These are phyloP conservation scores for Erebia aethiops DNA, from an alignment of 2,888 invertebrate species.

Conservation along the genomic window DNA sequence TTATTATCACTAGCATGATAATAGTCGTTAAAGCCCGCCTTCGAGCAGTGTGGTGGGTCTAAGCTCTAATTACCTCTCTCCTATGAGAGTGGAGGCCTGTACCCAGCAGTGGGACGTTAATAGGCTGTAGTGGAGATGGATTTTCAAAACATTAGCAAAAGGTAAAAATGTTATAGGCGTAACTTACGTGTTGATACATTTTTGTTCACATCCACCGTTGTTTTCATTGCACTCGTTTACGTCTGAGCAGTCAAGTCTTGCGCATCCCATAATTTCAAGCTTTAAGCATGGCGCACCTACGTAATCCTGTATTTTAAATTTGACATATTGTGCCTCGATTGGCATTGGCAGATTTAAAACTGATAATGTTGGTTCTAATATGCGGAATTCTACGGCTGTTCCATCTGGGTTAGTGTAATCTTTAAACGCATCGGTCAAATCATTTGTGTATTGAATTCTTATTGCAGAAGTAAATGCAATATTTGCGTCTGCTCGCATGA, in stretches of 20 bases:
- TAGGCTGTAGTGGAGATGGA: background rate
- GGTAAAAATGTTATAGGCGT: background rate
- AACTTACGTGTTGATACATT: constrained; percentile 90
- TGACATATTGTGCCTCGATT: constrained; percentile 94
- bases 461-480: constrained; percentile 95
- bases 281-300: constrained; percentile 94
- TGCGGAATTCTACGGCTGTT: constrained; percentile 95
- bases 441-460: constrained; percentile 93
- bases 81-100: too few species aligned
- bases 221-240: constrained; percentile 93
- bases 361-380: constrained; percentile 94
- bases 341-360: constrained; percentile 95
- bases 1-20: too few species aligned
- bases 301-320: constrained; percentile 94
- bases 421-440: constrained; percentile 93
- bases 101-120: too few species aligned
- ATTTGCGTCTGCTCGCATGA: constrained; percentile 90
- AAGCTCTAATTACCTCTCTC: too few species aligned
- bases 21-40: too few species aligned
- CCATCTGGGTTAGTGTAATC: constrained; percentile 97
- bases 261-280: constrained; percentile 96
- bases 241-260: constrained; percentile 93
- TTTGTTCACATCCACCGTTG: constrained; percentile 97
- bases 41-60: too few species aligned
- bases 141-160: background rate